Conservation (phyloP, 2,797 vertebrate genomes). For the Pelodytes ibericus region DNA sequence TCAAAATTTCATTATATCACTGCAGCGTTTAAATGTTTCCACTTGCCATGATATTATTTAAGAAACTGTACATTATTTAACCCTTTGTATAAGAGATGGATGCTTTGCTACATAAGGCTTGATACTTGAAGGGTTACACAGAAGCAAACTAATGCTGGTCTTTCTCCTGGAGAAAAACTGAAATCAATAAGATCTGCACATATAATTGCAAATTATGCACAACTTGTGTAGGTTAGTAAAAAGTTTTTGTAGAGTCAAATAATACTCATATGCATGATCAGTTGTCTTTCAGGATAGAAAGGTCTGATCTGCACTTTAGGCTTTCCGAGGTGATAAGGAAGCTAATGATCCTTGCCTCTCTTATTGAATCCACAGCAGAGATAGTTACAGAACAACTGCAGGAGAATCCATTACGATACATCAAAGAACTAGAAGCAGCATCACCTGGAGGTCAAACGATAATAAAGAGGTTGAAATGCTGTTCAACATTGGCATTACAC, state of each 20-base stretch:
- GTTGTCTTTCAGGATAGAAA: conserved; percentile 43
- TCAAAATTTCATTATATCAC: background rate
- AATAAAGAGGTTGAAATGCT: conserved; percentile 24
- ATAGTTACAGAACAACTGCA: conserved; percentile 41
- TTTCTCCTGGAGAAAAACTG: no score
- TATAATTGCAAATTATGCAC: no score
- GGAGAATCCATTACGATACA: conserved; percentile 50
- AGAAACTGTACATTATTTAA: background rate
- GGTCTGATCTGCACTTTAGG: conserved; percentile 41
- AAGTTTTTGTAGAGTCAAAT: conserved; percentile 14
- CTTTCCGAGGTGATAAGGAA: conserved; percentile 41
- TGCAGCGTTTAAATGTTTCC: background rate
- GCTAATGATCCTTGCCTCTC: conserved; percentile 50
- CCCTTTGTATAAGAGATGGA: no score
- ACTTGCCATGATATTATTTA: background rate
- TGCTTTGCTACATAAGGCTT: no score
- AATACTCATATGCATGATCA: conserved; percentile 27
- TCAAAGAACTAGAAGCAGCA: conserved; percentile 20
- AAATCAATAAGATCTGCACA: no score
- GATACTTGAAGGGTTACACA: no score
- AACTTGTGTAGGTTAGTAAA: no score
- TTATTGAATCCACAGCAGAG: conserved; percentile 40
- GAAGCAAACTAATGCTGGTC: no score
- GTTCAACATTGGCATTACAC: conserved; percentile 36
- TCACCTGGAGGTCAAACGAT: conserved; percentile 46